Evolutionary conservation across 2,797 vertebrate genomes (phyloP).

Genomic region (Chelidonichthys spinosus): DNA sequence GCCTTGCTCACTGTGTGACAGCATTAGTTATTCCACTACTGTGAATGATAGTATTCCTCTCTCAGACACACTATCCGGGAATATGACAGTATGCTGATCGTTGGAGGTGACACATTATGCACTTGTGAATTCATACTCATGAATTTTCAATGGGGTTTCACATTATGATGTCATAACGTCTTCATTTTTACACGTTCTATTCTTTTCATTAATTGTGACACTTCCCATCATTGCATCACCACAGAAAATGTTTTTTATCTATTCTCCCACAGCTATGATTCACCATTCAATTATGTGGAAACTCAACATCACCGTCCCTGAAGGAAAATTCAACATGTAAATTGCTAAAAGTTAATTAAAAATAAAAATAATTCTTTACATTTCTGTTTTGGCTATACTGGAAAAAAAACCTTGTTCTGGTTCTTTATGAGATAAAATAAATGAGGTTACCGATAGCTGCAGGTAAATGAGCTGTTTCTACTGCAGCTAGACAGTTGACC

Average conservation of each 20-base stretch:
- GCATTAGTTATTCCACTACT: conserved; percentile 23
- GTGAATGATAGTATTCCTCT: conserved; percentile 29
- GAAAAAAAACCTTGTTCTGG: too few relatives aligned
- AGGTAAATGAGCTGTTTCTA: neutral
- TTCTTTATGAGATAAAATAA: neutral
- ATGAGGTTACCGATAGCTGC: neutral
- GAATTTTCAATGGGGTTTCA: conserved; percentile 31
- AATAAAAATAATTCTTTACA: neutral
- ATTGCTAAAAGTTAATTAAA: too few relatives aligned
- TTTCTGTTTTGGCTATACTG: neutral
- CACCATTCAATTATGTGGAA: neutral
- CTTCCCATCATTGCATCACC: neutral
- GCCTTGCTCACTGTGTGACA: conserved; percentile 16
- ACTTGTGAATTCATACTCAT: conserved; percentile 36
- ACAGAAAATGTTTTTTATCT: neutral
- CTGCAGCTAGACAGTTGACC: conserved; percentile 4
- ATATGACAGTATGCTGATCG: conserved; percentile 42
- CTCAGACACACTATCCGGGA: conserved; percentile 8
- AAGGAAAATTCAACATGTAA: neutral
- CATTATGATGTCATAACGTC: conserved; percentile 20
- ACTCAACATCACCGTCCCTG: neutral
- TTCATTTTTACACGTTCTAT: neutral
- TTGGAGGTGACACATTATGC: conserved; percentile 26
- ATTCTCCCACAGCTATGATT: neutral
- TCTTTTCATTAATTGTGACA: conserved; percentile 3